Conservation (phyloP, 1,140 invertebrate species). For the Brachionus rubens region DNA sequence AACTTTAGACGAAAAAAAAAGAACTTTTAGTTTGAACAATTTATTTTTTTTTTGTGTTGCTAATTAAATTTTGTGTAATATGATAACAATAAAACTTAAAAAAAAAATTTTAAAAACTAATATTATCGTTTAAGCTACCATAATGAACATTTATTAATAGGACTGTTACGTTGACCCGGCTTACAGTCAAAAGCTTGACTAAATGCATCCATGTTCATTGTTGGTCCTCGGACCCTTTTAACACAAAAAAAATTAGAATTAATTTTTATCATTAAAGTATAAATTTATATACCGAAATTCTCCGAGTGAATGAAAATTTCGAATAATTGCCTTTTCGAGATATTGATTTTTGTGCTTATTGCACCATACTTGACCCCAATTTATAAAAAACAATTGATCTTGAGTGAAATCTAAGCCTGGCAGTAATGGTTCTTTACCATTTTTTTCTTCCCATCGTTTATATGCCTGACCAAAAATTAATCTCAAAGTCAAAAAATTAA, state of each 20-base stretch:
- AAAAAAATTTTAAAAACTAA: not conserved
- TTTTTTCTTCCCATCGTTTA: slow-evolving; percentile 53
- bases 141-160: slow-evolving; percentile 46
- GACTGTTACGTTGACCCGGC: slow-evolving; percentile 41
- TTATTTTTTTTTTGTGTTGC: not conserved
- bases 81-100: not conserved
- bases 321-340: slow-evolving; percentile 59
- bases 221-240: slow-evolving; percentile 51
- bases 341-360: slow-evolving; percentile 61
- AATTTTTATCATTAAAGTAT: not conserved
- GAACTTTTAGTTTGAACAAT: not conserved
- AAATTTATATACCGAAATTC: slow-evolving; percentile 53
- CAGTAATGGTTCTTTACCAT: slow-evolving; percentile 59
- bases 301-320: slow-evolving; percentile 61
- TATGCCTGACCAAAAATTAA: slow-evolving; percentile 59
- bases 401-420: slow-evolving; percentile 67
- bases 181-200: slow-evolving; percentile 58
- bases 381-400: slow-evolving; percentile 70
- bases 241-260: not conserved
- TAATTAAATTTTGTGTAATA: too few species aligned
- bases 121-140: slow-evolving; percentile 42
- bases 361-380: slow-evolving; percentile 69
- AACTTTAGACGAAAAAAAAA: slow-evolving; percentile 5
- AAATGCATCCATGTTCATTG: slow-evolving; percentile 56
- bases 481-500: slow-evolving; percentile 5